Conservation (phyloP, 2,888 invertebrate species). For the Pammene aurita region DNA sequence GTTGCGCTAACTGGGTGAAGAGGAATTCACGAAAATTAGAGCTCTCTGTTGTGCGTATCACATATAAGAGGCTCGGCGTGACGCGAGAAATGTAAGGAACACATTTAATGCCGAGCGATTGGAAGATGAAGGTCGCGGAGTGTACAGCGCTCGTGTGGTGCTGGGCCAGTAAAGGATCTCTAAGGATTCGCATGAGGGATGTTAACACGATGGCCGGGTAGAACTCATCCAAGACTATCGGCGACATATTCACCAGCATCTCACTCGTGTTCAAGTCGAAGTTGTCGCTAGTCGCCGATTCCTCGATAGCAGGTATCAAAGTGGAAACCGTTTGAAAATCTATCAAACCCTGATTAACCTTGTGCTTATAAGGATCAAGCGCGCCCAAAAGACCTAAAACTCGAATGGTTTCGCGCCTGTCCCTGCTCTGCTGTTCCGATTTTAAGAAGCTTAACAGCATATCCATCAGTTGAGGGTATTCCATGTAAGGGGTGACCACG, state of each 20-base stretch:
- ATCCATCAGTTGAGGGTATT: conserved; percentile 96
- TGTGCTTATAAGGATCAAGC: conserved; percentile 98
- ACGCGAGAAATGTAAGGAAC: conserved; percentile 96
- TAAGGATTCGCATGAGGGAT: conserved; percentile 96
- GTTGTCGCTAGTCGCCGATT: conserved; percentile 84
- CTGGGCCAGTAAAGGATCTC: conserved; percentile 94
- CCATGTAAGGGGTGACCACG: conserved; percentile 96
- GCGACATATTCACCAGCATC: conserved; percentile 97
- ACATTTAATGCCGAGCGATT: conserved; percentile 96
- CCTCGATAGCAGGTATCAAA: conserved; percentile 89
- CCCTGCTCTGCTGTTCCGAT: conserved; percentile 95
- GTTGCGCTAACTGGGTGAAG: conserved; percentile 95
- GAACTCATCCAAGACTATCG: conserved; percentile 95
- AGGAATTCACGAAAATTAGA: conserved; percentile 93
- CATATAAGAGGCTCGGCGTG: conserved; percentile 93
- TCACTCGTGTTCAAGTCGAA: conserved; percentile 90
- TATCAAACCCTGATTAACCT: conserved; percentile 96
- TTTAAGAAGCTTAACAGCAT: conserved; percentile 96
- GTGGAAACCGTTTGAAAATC: conserved; percentile 93
- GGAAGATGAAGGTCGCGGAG: conserved; percentile 98
- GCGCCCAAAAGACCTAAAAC: conserved; percentile 98
- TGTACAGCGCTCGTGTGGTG: conserved; percentile 98
- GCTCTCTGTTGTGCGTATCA: conserved; percentile 93
- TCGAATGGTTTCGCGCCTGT: conserved; percentile 94
- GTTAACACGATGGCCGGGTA: conserved; percentile 98